These are phyloP conservation scores for Columba janthina DNA, from an alignment of 2,113 vertebrate genomes.

Conservation along the genomic window DNA sequence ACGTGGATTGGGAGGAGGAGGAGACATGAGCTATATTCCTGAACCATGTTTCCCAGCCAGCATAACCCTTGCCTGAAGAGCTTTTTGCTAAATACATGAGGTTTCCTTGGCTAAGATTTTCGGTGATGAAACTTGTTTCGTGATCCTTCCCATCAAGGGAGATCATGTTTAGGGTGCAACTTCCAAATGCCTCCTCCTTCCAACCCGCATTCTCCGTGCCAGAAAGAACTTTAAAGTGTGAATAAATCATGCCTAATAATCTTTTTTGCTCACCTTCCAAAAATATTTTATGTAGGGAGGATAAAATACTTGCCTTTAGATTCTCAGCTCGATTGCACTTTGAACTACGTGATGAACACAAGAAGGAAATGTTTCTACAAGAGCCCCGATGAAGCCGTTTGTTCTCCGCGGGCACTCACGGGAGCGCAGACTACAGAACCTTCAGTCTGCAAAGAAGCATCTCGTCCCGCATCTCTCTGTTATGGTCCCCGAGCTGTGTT, in stretches of 20 bases:
- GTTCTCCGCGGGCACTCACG: not conserved
- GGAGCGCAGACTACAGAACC: not conserved
- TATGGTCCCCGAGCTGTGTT: not conserved
- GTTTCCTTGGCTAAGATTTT: not conserved
- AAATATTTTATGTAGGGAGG: not conserved
- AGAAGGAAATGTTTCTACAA: constrained; percentile 9
- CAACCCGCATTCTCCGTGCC: too few relatives aligned
- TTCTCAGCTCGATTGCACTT: not conserved
- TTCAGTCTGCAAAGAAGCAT: not conserved
- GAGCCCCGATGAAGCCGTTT: not conserved
- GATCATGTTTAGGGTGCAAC: not conserved
- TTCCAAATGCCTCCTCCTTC: not conserved
- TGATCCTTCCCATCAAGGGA: not conserved
- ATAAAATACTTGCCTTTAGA: not conserved
- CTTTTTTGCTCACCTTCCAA: not conserved
- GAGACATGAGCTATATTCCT: not conserved
- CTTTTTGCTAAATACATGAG: not conserved
- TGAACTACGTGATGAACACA: not conserved
- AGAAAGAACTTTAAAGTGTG: not conserved
- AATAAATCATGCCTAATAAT: not conserved
- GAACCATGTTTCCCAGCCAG: not conserved
- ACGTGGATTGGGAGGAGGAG: not conserved
- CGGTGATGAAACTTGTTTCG: not conserved
- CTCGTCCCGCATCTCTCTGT: not conserved
- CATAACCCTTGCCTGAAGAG: not conserved